phyloP scores from a whole-genome alignment of 2,888 invertebrate species.

The Ophion costatus region DNA sequence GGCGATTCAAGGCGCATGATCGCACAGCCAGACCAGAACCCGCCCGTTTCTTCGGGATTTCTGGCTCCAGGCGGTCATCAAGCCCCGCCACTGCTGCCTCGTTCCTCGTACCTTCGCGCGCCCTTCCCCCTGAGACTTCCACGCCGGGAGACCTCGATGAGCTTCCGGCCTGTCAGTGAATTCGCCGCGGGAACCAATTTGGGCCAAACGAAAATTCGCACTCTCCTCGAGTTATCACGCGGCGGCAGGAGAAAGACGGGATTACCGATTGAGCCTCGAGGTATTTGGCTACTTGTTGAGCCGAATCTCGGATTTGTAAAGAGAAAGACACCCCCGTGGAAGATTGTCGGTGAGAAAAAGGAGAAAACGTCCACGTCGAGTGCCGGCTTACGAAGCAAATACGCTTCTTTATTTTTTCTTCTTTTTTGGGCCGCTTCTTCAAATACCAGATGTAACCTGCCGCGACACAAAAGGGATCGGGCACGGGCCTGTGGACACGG shows the following conservation, averaged over 20 bases:
- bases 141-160: conserved; percentile 56
- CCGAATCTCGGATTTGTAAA: conserved; percentile 58
- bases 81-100: conserved; percentile 15
- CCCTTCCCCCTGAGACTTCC: conserved; percentile 10
- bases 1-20: conserved; percentile 73
- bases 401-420: conserved; percentile 1
- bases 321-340: background rate
- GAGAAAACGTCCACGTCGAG: conserved; percentile 23
- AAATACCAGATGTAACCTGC: conserved; percentile 19
- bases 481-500: conserved; percentile 22
- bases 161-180: conserved; percentile 36
- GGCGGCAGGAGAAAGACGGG: conserved; percentile 4
- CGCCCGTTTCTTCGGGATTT: conserved; percentile 58
- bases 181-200: conserved; percentile 43
- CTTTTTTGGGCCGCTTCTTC: background rate
- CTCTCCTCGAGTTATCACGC: conserved; percentile 36
- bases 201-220: conserved; percentile 48
- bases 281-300: conserved; percentile 49
- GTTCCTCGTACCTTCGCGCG: conserved; percentile 8
- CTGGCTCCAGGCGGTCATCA: conserved; percentile 29
- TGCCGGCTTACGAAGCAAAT: conserved; percentile 29
- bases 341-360: conserved; percentile 38
- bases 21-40: conserved; percentile 48
- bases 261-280: conserved; percentile 36
- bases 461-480: conserved; percentile 39